Evolutionary conservation across 2,888 invertebrate genomes (phyloP).

Genomic region (Nomada goodeniana): DNA sequence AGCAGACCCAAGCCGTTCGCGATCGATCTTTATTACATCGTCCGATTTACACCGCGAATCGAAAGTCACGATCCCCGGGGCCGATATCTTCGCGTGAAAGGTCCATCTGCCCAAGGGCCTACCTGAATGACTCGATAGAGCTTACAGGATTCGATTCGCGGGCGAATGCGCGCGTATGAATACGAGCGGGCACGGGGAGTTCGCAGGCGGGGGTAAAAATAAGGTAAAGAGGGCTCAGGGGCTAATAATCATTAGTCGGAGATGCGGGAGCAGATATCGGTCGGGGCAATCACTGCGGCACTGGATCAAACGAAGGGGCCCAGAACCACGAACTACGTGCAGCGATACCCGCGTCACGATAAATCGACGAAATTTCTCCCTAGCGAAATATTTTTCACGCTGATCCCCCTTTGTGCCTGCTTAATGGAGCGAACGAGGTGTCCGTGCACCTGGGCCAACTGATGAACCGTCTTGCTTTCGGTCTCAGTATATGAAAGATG

Average conservation of each 20-base stretch:
- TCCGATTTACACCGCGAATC: conserved; percentile 68
- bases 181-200: conserved; percentile 63
- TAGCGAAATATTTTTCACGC: conserved; percentile 13
- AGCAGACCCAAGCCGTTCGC: conserved; percentile 36
- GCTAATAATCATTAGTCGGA: conserved; percentile 80
- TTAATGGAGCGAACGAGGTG: background rate
- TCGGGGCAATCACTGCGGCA: conserved; percentile 78
- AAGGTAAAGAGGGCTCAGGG: conserved; percentile 70
- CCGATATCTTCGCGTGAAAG: conserved; percentile 59
- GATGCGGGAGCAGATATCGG: conserved; percentile 79
- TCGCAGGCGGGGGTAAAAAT: conserved; percentile 64
- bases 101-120: conserved; percentile 53
- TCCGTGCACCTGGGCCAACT: background rate
- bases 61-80: conserved; percentile 69
- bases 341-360: conserved; percentile 54
- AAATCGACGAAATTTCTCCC: conserved; percentile 48
- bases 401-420: conserved; percentile 22
- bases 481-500: background rate
- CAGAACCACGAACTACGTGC: conserved; percentile 35
- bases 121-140: conserved; percentile 68
- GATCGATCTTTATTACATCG: conserved; percentile 66
- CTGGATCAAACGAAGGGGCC: conserved; percentile 72
- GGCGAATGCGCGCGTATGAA: conserved; percentile 38
- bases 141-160: conserved; percentile 67
- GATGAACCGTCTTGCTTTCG: background rate